Evolutionary conservation across 2,797 vertebrate genomes (phyloP).

Genomic region (Limnodromus scolopaceus): DNA sequence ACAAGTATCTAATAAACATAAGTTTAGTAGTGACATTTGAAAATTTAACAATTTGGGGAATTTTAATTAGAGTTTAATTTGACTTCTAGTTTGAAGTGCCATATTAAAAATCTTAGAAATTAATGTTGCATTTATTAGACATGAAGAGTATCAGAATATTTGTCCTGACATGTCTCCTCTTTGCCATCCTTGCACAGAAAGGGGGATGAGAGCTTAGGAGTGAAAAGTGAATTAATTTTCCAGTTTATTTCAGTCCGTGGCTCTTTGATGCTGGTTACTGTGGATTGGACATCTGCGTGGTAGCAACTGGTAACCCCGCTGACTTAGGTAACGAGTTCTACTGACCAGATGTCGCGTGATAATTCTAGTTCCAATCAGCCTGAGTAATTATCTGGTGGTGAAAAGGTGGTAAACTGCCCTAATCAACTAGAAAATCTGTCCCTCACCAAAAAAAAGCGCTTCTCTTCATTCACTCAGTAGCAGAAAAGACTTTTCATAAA

Average conservation of each 20-base stretch:
- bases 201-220: rapidly evolving
- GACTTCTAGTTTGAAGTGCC: background rate
- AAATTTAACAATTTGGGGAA: background rate
- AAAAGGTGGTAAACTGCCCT: background rate
- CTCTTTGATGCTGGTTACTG: background rate
- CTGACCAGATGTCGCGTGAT: background rate
- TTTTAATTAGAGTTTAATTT: background rate
- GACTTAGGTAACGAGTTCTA: background rate
- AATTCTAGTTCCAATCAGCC: background rate
- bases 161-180: background rate
- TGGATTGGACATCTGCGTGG: background rate
- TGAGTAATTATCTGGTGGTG: background rate
- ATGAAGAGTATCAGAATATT: background rate
- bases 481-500: background rate
- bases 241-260: background rate
- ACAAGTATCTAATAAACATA: background rate
- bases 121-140: background rate
- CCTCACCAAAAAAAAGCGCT: background rate
- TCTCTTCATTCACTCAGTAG: background rate
- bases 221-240: background rate
- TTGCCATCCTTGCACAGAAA: background rate
- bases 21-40: background rate
- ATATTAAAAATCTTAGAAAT: background rate
- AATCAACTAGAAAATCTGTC: background rate
- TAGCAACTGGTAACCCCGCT: background rate